Conservation (phyloP, 2,113 vertebrate genomes). For the Malurus cyaneus region DNA sequence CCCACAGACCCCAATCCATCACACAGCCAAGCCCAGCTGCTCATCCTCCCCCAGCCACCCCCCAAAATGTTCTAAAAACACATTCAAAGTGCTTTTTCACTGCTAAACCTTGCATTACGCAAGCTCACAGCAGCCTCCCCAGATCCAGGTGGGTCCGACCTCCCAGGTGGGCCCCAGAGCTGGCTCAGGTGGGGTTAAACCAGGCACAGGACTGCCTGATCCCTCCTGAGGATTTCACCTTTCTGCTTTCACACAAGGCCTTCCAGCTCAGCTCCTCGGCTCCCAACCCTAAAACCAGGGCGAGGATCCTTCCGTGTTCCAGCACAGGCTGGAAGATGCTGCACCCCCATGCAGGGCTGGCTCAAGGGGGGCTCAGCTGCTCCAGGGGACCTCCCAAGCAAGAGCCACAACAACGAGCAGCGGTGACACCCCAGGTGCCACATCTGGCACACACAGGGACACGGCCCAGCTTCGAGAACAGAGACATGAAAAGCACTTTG, state of each 20-base stretch:
- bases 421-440: not conserved
- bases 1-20: not conserved
- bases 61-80: not conserved
- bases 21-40: not conserved
- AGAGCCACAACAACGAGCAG: not conserved
- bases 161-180: not conserved
- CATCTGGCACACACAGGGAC: not conserved
- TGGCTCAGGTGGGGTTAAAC: not conserved
- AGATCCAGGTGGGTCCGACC: not conserved
- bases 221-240: not conserved
- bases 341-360: not conserved
- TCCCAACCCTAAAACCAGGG: not conserved
- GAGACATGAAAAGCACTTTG: constrained; percentile 39
- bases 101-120: not conserved
- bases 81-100: not conserved
- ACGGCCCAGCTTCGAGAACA: rapidly evolving
- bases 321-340: not conserved
- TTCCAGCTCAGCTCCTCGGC: not conserved
- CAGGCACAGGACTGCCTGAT: not conserved
- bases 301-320: not conserved
- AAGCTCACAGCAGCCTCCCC: not conserved
- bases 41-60: not conserved
- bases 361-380: not conserved
- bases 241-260: not conserved
- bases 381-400: not conserved